phyloP scores from a whole-genome alignment of 2,113 vertebrate genomes.

The Paramormyrops kingsleyae region DNA sequence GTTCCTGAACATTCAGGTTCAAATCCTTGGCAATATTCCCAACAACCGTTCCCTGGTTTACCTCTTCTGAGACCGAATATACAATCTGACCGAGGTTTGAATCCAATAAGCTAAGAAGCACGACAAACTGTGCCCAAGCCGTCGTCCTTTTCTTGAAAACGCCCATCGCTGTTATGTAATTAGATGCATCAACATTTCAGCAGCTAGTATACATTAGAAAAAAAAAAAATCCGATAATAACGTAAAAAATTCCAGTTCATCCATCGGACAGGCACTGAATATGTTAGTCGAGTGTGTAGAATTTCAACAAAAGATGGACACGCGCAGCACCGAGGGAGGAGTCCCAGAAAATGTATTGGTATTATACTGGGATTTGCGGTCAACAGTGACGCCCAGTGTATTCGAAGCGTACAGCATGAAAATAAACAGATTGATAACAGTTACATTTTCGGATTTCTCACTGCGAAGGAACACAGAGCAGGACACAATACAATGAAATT shows the following conservation, averaged over 20 bases:
- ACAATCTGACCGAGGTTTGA: slow-evolving; percentile 16
- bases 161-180: not conserved
- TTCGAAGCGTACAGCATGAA: not conserved
- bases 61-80: slow-evolving; percentile 31
- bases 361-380: not conserved
- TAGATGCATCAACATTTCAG: not conserved
- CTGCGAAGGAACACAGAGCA: not conserved
- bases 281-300: not conserved
- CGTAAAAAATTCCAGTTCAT: not conserved
- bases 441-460: not conserved
- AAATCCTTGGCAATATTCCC: slow-evolving; percentile 64
- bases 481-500: not conserved
- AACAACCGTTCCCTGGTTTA: slow-evolving; percentile 44
- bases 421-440: not conserved
- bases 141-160: not conserved
- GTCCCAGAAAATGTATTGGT: not conserved
- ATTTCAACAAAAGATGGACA: not conserved
- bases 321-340: slow-evolving; percentile 2
- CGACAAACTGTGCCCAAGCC: slow-evolving; percentile 19
- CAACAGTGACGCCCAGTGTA: slow-evolving; percentile 21
- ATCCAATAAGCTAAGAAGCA: slow-evolving; percentile 32
- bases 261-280: not conserved
- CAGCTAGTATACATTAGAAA: not conserved
- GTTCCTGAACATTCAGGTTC: slow-evolving; percentile 43
- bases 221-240: not conserved